These are phyloP conservation scores for Melinaea marsaeus DNA, from an alignment of 2,888 invertebrate species.

Conservation along the genomic window DNA sequence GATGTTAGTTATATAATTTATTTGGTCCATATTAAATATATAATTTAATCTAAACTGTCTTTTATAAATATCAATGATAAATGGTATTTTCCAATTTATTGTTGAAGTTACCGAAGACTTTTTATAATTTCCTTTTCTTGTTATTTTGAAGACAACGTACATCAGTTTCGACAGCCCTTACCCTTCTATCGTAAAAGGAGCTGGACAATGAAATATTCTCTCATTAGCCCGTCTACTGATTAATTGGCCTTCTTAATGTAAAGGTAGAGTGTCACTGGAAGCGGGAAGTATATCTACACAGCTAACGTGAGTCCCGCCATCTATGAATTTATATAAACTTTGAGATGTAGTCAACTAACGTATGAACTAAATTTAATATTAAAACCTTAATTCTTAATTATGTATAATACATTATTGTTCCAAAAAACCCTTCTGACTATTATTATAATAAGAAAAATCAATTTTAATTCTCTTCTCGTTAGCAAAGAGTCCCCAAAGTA, in stretches of 20 bases:
- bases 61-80: no score
- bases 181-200: slow-evolving; percentile 61
- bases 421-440: no score
- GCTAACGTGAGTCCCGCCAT: not conserved
- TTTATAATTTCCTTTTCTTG: not conserved
- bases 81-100: no score
- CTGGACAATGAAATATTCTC: slow-evolving; percentile 76
- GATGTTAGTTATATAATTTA: not conserved
- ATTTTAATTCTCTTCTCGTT: slow-evolving; percentile 33
- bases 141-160: not conserved
- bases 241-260: slow-evolving; percentile 71
- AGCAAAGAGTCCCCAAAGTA: slow-evolving; percentile 33
- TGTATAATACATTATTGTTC: no score
- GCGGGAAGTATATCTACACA: slow-evolving; percentile 30
- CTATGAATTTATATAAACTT: not conserved
- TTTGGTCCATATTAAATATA: not conserved
- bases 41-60: not conserved
- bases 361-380: no score
- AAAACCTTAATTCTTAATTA: no score
- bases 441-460: no score
- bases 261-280: slow-evolving; percentile 36
- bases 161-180: slow-evolving; percentile 57
- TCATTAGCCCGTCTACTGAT: slow-evolving; percentile 75
- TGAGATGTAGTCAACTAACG: not conserved
- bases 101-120: no score